Evolutionary conservation across 92 coral and sea anemone genomes (phyloP).

Genomic region (Epizoanthus scotinus): DNA sequence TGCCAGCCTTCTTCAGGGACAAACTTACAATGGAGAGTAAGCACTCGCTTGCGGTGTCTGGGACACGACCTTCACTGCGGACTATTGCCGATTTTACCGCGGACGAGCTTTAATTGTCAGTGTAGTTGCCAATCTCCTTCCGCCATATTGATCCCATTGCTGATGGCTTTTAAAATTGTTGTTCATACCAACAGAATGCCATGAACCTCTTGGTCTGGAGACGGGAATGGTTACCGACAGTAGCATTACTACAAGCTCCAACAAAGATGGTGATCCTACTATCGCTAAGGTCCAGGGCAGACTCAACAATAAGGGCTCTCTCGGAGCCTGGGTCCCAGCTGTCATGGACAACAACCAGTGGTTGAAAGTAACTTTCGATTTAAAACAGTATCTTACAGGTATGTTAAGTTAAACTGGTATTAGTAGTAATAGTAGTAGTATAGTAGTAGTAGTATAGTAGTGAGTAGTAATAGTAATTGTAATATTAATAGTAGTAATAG

Average conservation of each 20-base stretch:
- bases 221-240: neutral
- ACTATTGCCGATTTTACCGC: too few relatives aligned
- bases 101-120: neutral
- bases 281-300: conserved; percentile 23
- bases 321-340: conserved; percentile 34
- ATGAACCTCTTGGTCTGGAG: conserved; percentile 23
- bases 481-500: too few relatives aligned
- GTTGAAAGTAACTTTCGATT: conserved; percentile 26
- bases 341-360: conserved; percentile 16
- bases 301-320: conserved; percentile 14
- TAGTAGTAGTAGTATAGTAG: too few relatives aligned
- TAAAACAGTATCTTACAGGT: conserved; percentile 1
- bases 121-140: neutral
- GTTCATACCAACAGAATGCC: neutral
- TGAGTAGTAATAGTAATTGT: too few relatives aligned
- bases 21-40: too few relatives aligned
- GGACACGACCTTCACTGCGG: too few relatives aligned
- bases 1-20: too few relatives aligned
- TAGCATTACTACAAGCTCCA: conserved; percentile 7
- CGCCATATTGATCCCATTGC: neutral
- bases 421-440: too few relatives aligned
- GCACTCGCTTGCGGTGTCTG: too few relatives aligned
- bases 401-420: too few relatives aligned
- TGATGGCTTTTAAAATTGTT: neutral
- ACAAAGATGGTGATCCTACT: conserved; percentile 1